phyloP scores from a whole-genome alignment of 2,113 vertebrate genomes.

The Laticauda laticaudata region DNA sequence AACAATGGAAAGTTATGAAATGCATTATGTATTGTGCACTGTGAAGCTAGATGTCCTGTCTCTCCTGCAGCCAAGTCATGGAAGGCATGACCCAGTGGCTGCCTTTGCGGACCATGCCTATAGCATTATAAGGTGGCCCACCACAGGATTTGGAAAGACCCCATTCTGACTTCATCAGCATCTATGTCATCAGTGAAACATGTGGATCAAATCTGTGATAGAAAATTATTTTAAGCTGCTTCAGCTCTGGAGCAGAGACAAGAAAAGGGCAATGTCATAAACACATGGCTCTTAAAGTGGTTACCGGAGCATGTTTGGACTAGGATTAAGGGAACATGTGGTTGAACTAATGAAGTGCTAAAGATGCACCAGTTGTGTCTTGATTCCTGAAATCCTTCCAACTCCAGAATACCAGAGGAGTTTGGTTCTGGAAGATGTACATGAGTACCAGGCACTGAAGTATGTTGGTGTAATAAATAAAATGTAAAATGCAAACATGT shows the following conservation, averaged over 20 bases:
- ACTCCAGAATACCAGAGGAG: not conserved
- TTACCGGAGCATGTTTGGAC: not conserved
- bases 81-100: not conserved
- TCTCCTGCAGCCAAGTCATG: not conserved
- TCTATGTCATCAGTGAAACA: not conserved
- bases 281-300: not conserved
- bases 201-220: not conserved
- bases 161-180: not conserved
- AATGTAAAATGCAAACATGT: not conserved
- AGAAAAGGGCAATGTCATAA: not conserved
- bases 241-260: not conserved
- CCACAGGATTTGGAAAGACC: not conserved
- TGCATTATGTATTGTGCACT: not conserved
- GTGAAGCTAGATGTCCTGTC: not conserved
- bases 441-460: not conserved
- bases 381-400: not conserved
- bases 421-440: not conserved
- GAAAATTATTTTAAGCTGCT: not conserved
- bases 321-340: not conserved
- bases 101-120: not conserved
- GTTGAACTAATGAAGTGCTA: not conserved
- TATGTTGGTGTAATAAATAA: not conserved
- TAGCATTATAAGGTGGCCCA: not conserved
- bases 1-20: not conserved
- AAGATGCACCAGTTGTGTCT: not conserved